Base-by-base conservation (phyloP, 2,888 invertebrate species). In the Microctonus aethiopoides region DNA sequence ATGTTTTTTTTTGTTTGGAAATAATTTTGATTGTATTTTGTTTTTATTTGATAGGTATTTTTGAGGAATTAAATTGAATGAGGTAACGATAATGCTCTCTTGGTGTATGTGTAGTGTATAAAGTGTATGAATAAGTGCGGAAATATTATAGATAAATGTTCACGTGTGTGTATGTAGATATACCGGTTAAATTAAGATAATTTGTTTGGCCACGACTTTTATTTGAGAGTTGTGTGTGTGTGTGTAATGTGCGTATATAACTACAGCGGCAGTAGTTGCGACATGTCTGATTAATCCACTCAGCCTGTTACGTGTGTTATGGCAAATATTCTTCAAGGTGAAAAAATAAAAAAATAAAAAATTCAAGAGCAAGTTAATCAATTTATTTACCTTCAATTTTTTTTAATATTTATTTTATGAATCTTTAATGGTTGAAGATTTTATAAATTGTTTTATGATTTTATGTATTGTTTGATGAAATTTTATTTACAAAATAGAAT, bases 151-250 rank as follows among this genome's bases (percentile, higher is more conserved):
- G 67, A 67, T 52, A 60, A 56, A 54, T n/a, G n/a, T n/a, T n/a
- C 61, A 60, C 54, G 64, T 39, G 39, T 46, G 34, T 29, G 56
- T 39, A 54, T 51, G 54, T 59, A 66, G 60, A 57, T 29, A 57
- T 68, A 52, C 61, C 46, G 32, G 54, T 68, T 68, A 62, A 72
- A 72, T 68, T 68, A 72, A 65, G 68, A 56, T 72, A 72, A 68
- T 68, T 72, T 63, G 54, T 39, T 66, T 52, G 67, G 52, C 36
- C n/a, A 24, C 24, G n/a, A 9, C 60, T 52, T 24, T 64, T 41
- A 68, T 68, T 72, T 63, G 54, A n/a, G n/a, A n/a, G n/a, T n/a
- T n/a, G n/a, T 26, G 56, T 52, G 67, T 29, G 9, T 29, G 13
- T 16, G n/a, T 1, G 46, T 32, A 39, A 54, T 68, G 46, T 51